These are phyloP conservation scores for Charaxes varanes DNA, from an alignment of 1,140 invertebrate species.

Conservation along the genomic window DNA sequence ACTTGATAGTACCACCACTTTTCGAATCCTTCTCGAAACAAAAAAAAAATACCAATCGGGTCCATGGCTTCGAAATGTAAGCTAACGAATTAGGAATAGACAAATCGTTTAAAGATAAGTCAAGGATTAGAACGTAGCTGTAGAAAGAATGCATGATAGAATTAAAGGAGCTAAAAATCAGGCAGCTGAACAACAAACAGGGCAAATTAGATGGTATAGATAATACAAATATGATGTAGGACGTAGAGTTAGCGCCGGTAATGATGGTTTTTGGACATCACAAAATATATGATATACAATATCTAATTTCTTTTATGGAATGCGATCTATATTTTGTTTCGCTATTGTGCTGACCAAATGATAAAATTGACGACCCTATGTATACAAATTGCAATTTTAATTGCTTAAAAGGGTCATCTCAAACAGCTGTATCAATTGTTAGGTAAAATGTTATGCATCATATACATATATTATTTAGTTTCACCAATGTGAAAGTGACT, in stretches of 20 bases:
- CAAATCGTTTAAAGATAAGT: slow-evolving; percentile 9
- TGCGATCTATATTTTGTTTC: too few species aligned
- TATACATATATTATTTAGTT: too few species aligned
- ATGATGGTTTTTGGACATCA: neutral
- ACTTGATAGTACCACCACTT: neutral
- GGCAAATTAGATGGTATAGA: slow-evolving; percentile 14
- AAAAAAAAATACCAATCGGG: slow-evolving; percentile 35
- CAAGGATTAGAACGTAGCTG: slow-evolving; percentile 8
- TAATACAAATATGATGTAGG: too few species aligned
- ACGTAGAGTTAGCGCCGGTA: neutral
- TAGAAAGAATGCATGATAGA: slow-evolving; percentile 11
- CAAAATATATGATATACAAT: too few species aligned
- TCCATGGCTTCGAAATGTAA: slow-evolving; percentile 54
- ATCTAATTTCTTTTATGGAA: too few species aligned
- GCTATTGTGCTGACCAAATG: too few species aligned
- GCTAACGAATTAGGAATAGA: slow-evolving; percentile 57
- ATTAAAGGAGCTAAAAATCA: neutral
- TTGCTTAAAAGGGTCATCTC: too few species aligned
- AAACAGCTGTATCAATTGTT: too few species aligned
- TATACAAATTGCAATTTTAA: too few species aligned
- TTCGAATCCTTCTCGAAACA: slow-evolving; percentile 6
- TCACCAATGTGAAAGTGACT: too few species aligned
- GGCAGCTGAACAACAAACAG: slow-evolving; percentile 9
- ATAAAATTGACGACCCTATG: too few species aligned
- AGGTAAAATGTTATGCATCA: too few species aligned